Percentiles rank a stretch among this genome's conserved stretches.
Evolutionary conservation across 1,140 invertebrate genomes (phyloP).

Genomic region (Sitobion miscanthi): DNA sequence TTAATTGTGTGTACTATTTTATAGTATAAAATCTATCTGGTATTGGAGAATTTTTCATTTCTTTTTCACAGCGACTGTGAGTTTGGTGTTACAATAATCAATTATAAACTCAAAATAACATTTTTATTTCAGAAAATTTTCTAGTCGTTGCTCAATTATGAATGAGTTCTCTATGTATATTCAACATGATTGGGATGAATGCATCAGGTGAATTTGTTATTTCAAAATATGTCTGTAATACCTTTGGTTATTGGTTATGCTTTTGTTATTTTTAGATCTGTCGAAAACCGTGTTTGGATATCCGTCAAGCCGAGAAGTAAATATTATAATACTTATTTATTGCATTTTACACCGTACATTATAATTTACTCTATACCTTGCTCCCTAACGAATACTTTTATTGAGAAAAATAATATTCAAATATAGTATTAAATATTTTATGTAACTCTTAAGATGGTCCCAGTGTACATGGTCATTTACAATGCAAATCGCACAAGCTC

Average conservation of each 20-base stretch:
- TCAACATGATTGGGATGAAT: conserved; percentile 57
- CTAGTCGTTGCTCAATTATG: conserved; percentile 70
- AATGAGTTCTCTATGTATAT: conserved; percentile 45
- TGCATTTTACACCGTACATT: not conserved
- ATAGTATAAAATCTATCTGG: not conserved
- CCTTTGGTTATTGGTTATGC: not conserved
- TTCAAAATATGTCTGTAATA: not conserved
- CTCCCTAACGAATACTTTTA: not conserved
- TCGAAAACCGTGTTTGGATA: conserved; percentile 58
- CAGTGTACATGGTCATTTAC: conserved; percentile 58
- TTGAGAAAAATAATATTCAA: not conserved
- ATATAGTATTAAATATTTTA: not conserved
- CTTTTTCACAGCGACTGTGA: not conserved
- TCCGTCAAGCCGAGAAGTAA: conserved; percentile 59
- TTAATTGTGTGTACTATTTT: not conserved
- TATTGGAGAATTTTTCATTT: no score
- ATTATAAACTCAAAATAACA: not conserved
- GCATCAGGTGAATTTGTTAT: conserved; percentile 42
- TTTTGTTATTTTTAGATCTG: conserved; percentile 56
- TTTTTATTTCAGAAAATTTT: conserved; percentile 74
- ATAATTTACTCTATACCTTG: not conserved
- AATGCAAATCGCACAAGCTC: conserved; percentile 3
- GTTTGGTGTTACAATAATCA: not conserved
- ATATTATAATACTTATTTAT: conserved; percentile 11
- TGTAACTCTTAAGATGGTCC: conserved; percentile 56